phyloP scores from a whole-genome alignment of 2,888 invertebrate genomes.

The Fissipunctia ypsillon region DNA sequence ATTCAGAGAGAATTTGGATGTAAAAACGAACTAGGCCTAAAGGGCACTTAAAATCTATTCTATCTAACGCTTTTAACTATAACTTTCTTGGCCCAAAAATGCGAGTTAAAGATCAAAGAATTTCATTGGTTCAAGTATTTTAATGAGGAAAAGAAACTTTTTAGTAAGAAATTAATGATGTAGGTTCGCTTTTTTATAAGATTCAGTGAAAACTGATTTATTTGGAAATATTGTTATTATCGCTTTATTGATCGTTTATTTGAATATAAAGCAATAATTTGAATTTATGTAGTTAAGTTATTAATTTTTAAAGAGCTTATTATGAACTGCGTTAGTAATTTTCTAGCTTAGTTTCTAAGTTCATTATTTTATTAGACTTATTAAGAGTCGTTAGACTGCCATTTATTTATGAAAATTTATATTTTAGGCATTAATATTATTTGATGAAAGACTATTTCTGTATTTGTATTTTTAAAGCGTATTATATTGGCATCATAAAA shows the following conservation, averaged over 20 bases:
- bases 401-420: constrained; percentile 67
- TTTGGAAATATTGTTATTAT: constrained; percentile 53
- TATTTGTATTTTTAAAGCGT: constrained; percentile 55
- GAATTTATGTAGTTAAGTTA: constrained; percentile 60
- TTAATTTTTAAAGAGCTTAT: constrained; percentile 63
- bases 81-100: constrained; percentile 39
- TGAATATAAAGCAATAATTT: constrained; percentile 63
- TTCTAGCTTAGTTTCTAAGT: constrained; percentile 55
- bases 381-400: constrained; percentile 66
- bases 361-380: constrained; percentile 56
- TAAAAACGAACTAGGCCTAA: constrained; percentile 32
- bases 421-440: constrained; percentile 64
- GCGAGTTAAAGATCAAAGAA: constrained; percentile 9
- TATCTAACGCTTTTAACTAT: constrained; percentile 12
- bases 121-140: constrained; percentile 8
- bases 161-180: not conserved
- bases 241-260: constrained; percentile 56
- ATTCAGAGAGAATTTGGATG: constrained; percentile 48
- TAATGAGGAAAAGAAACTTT: not conserved
- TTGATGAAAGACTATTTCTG: constrained; percentile 56
- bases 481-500: constrained; percentile 50
- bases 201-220: constrained; percentile 32
- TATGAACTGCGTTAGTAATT: constrained; percentile 54
- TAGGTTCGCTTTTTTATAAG: constrained; percentile 8
- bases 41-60: constrained; percentile 19